Conservation (phyloP, 2,888 invertebrate genomes). For the Steinernema carpocapsae region DNA sequence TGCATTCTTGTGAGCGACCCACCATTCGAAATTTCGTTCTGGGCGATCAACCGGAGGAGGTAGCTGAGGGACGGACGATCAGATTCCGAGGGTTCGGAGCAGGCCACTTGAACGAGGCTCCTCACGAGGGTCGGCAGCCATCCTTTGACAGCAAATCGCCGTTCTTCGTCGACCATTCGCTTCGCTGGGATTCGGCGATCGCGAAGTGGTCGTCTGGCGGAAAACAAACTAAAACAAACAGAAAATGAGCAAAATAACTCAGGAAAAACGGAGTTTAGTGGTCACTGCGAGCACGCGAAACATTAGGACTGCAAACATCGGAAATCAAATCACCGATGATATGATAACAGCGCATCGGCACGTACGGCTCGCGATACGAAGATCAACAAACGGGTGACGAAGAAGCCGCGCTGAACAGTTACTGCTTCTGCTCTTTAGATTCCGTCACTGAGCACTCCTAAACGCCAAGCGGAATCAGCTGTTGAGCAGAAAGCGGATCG, state of each 20-base stretch:
- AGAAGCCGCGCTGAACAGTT: too few species aligned
- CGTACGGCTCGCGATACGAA: neutral
- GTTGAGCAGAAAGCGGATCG: too few species aligned
- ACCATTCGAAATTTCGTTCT: neutral
- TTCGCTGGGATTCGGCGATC: neutral
- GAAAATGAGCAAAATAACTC: too few species aligned
- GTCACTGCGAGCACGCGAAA: too few species aligned
- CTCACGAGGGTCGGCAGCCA: neutral
- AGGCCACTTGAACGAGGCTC: neutral
- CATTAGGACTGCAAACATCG: neutral
- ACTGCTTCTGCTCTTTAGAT: too few species aligned
- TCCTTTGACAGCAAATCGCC: constrained; percentile 6
- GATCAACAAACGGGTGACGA: too few species aligned
- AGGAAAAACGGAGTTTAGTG: too few species aligned
- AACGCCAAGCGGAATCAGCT: too few species aligned
- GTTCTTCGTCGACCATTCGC: constrained; percentile 20
- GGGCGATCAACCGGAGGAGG: neutral
- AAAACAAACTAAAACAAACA: constrained; percentile 3
- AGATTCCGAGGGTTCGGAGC: neutral
- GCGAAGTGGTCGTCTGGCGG: neutral
- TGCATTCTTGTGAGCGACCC: too few species aligned
- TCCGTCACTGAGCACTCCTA: too few species aligned
- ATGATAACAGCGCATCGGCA: constrained; percentile 1
- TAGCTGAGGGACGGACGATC: neutral
- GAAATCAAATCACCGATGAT: constrained; percentile 1